Conservation (phyloP, 2,888 invertebrate genomes). For the Drosophila peninsularis region DNA sequence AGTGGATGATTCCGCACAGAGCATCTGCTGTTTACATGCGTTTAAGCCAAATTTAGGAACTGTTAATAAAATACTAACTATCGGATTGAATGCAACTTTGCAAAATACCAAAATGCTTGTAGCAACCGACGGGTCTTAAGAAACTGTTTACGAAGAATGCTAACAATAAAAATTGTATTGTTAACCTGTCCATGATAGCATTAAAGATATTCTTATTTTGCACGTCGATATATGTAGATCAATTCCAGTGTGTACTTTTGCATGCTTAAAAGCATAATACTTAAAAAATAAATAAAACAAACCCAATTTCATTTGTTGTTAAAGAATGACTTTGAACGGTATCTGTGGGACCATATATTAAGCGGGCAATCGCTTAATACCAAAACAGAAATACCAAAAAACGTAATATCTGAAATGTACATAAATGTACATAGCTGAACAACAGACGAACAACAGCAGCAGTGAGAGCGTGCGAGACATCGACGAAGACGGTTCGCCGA, state of each 20-base stretch:
- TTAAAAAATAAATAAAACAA: not conserved
- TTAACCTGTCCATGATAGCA: no score
- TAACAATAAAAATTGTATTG: no score
- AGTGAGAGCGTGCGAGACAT: constrained; percentile 51
- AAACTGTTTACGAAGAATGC: no score
- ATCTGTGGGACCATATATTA: not conserved
- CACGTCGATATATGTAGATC: no score
- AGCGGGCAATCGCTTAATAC: not conserved
- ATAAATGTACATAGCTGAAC: constrained; percentile 16
- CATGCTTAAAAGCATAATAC: no score
- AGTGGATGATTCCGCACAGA: not conserved
- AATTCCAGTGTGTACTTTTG: not conserved
- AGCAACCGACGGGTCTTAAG: not conserved
- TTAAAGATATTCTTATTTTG: not conserved
- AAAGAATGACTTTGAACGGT: not conserved
- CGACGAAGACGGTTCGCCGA: constrained; percentile 56
- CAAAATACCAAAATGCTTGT: constrained; percentile 2
- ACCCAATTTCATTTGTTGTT: not conserved
- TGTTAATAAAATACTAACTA: not conserved
- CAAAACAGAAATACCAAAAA: constrained; percentile 18
- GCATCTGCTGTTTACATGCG: not conserved
- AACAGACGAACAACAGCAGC: constrained; percentile 21
- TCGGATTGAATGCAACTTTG: not conserved
- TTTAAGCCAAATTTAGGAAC: not conserved
- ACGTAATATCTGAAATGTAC: constrained; percentile 17